Conservation (phyloP, 2,888 invertebrate genomes). For the Julus scanicus region DNA sequence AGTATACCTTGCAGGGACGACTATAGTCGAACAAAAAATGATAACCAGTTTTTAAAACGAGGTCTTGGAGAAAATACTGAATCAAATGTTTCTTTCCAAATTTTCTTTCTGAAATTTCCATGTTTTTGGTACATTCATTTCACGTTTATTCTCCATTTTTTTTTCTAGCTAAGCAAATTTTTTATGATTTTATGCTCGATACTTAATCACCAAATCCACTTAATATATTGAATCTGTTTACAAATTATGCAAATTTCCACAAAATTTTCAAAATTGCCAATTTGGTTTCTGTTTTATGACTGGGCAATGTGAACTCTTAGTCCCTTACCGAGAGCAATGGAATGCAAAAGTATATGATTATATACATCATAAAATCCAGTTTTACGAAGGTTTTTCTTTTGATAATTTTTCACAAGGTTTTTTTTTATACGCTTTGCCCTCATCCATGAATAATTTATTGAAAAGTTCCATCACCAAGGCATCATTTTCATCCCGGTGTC, state of each 20-base stretch:
- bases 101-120: neutral
- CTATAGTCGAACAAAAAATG: neutral
- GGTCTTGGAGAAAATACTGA: neutral
- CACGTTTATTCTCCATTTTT: neutral
- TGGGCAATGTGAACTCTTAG: too few species aligned
- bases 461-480: neutral
- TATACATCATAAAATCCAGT: neutral
- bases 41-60: neutral
- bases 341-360: too few species aligned
- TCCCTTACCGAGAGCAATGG: too few species aligned
- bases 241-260: too few species aligned
- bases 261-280: too few species aligned
- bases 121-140: neutral
- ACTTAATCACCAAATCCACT: too few species aligned
- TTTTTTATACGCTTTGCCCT: neutral
- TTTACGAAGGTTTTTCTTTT: neutral
- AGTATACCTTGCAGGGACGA: neutral
- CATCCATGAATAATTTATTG: conserved; percentile 38
- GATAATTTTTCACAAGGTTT: neutral
- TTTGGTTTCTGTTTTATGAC: too few species aligned
- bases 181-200: too few species aligned
- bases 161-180: neutral
- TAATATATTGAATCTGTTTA: too few species aligned
- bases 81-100: neutral
- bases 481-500: conserved; percentile 41